A percentile compares a stretch with the other conserved stretches of the same genome.
Conservation (phyloP, 2,113 vertebrate genomes). For the Rhabdornis inornatus region DNA sequence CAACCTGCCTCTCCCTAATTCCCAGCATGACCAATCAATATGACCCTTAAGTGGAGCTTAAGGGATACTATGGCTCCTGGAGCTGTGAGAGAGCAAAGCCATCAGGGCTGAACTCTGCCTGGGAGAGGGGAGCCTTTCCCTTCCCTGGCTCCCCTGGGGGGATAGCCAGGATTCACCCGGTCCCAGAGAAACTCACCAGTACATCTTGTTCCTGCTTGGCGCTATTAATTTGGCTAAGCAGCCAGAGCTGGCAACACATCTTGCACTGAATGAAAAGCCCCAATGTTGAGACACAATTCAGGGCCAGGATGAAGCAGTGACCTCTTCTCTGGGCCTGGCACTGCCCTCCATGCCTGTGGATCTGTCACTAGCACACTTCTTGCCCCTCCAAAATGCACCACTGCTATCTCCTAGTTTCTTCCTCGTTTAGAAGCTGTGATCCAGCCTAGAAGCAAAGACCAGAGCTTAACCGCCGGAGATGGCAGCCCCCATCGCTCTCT, state of each 20-base stretch:
- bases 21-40: neutral
- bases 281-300: fast-evolving
- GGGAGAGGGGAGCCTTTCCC: neutral
- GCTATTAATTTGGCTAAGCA: conserved; percentile 8
- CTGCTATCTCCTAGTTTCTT: neutral
- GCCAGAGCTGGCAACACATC: neutral
- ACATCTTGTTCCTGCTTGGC: conserved; percentile 16
- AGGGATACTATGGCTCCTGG: neutral
- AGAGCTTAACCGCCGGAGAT: neutral
- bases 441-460: neutral
- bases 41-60: neutral
- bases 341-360: neutral
- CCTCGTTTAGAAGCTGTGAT: neutral
- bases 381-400: neutral
- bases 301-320: neutral
- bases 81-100: neutral
- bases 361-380: neutral
- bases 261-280: neutral
- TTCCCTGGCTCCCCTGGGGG: neutral
- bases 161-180: neutral
- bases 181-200: neutral
- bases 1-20: neutral
- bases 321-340: neutral
- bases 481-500: neutral
- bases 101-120: neutral